phyloP scores from a whole-genome alignment of 2,888 invertebrate species.

The Adelphocoris suturalis region DNA sequence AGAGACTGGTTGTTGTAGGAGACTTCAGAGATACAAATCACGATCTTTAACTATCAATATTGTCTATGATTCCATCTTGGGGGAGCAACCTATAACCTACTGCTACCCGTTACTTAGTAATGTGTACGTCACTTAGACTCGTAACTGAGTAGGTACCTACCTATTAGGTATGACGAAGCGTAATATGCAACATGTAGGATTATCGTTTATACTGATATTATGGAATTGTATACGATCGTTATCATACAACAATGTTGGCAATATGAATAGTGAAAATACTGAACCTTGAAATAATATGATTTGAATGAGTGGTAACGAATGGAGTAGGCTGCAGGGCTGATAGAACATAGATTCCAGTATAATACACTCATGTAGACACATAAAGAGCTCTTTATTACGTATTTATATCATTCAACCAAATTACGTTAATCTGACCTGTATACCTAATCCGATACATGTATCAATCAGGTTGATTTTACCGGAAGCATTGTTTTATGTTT shows the following conservation, averaged over 20 bases:
- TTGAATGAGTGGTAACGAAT: too few relatives aligned
- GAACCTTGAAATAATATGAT: too few relatives aligned
- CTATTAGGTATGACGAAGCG: background rate
- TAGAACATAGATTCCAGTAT: too few relatives aligned
- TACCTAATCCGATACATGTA: too few relatives aligned
- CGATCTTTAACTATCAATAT: conserved; percentile 23
- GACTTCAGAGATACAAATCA: conserved; percentile 1
- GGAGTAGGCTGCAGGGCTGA: too few relatives aligned
- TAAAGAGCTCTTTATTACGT: too few relatives aligned
- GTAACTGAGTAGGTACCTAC: background rate
- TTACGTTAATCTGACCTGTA: too few relatives aligned
- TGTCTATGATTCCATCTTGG: background rate
- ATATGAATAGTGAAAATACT: background rate
- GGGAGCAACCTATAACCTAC: background rate
- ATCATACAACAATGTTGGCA: background rate
- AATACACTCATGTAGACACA: too few relatives aligned
- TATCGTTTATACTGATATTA: background rate
- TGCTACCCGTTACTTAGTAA: background rate
- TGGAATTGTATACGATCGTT: background rate
- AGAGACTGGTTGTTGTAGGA: background rate
- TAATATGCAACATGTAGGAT: background rate
- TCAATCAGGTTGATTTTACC: too few relatives aligned
- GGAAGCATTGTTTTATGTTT: too few relatives aligned
- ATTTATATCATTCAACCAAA: too few relatives aligned
- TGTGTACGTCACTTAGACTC: background rate